Base-by-base conservation (phyloP, 2,888 invertebrate genomes). In the Cryptocephalus primarius region DNA sequence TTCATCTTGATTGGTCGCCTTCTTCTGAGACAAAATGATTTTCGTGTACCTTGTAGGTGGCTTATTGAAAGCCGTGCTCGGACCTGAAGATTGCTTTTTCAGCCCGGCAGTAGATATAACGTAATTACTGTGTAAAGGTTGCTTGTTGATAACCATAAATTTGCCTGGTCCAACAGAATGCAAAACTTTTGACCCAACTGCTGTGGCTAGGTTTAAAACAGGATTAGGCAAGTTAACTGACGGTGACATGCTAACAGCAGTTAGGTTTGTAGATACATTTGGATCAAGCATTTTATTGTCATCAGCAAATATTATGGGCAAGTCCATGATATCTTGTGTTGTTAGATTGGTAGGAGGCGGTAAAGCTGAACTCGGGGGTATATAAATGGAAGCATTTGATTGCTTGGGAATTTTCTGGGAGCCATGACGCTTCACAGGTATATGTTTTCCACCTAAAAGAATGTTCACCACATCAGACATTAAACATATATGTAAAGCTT, bases 291-390 rank as follows among this genome's bases (percentile, higher is more conserved):
- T 55, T 53, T 68, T 64, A 46, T 68, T 65, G 52, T 77, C 79
- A 54, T 81, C 80, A 1, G 81, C 81, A 60, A 81, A 80, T 48
- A 81, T 76, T 54, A 81, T 80, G 1, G 81, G 81, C 60, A 81
- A 73, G 59, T 81, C 80, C 58, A 80, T 72, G 40, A 81, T 81
- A 58, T 78, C 80, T 48, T 72, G 67, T 0, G 67, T 65, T 1
- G 75, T 72, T 31, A 77, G 56, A 61, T 75, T 76, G 42, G 74
- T 61, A 1, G 69, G 68, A 33, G 69, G 66, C 2, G 67, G 63
- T 45, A 68, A 47, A 6, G 54, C 45, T 2, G 58, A 38, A 39
- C 59, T 52, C 3, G 3, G 2, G 6, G 22, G 22, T 6, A 22
- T 22, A 22, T 22, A 22, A 22, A 22, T 22, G 22, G 22, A 22